Evolutionary conservation across 2,888 invertebrate genomes (phyloP), one percentile per base, ranked within the genome.

Genomic region (Drosophila rubida): DNA sequence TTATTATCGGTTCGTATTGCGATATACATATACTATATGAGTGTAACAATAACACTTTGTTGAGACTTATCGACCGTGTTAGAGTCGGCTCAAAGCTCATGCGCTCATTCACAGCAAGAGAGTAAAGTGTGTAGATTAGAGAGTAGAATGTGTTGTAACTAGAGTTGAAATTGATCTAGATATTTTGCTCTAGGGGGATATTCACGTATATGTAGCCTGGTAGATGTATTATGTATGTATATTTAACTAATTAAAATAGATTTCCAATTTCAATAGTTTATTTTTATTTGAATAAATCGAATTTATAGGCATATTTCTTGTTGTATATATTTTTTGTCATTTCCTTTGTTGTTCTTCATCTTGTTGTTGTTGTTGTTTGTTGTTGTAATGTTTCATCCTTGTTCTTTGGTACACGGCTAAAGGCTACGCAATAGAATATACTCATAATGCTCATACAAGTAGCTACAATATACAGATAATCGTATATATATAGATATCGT

Each of bases 361-460:
- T 35, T 35, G 13, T 49, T 54, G 3, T 46, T 45, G 39, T 49
- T 35, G 19, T 30, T 58, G 41, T 27, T 30, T 58, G 41, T 46
- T 44, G 16, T 23, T 48, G 35, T 35, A 14, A n/a, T 50, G 44
- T 59, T 57, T 62, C 55, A 53, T 44, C 16, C 22, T 69, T 69
- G 60, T 53, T 70, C 75, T 86, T 81, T 86, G 87, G 84, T 84
- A 84, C 84, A 81, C 69, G 78, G 74, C 84, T 85, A 84, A 85
- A 77, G 83, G 81, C 79, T 81, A 81, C 73, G 82, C 78, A 75
- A 75, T 74, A 72, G 37, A 54, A 55, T 58, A 61, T 64, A 75
- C 61, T 72, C 46, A 61, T 68, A 71, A 74, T 78, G 68, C 59
- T 64, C 58, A 48, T 49, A 58, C 49, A 62, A 64, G 66, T 76